Conservation (phyloP, 2,113 vertebrate species). For the Falco punctatus region DNA sequence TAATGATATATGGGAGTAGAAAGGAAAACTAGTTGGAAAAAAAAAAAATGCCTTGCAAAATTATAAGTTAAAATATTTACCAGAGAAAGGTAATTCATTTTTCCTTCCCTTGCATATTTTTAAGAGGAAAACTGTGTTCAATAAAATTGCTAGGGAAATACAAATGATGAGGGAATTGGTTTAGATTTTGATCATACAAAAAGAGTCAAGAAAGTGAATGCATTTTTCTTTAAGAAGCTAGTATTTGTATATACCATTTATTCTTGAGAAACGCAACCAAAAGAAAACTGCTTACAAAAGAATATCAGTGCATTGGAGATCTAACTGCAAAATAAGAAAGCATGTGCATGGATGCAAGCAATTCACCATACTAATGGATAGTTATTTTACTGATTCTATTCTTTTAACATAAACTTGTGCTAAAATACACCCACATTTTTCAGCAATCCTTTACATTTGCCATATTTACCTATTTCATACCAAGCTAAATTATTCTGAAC, state of each 20-base stretch:
- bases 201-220: neutral
- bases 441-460: neutral
- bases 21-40: conserved; percentile 24
- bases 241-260: neutral
- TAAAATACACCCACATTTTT: neutral
- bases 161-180: neutral
- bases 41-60: neutral
- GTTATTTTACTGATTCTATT: neutral
- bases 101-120: neutral
- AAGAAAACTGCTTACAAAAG: neutral
- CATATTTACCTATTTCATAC: neutral
- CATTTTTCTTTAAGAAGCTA: neutral
- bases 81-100: neutral
- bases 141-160: neutral
- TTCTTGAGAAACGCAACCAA: neutral
- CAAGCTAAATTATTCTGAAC: neutral
- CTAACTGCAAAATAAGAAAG: neutral
- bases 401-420: neutral
- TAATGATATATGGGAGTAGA: conserved; percentile 17
- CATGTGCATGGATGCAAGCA: neutral
- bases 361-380: neutral
- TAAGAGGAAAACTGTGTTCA: neutral
- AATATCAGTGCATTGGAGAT: neutral
- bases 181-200: neutral
- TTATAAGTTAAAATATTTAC: conserved; percentile 43